These are phyloP conservation scores for Drosophila trapezifrons DNA, from an alignment of 1,140 invertebrate genomes.

Conservation along the genomic window DNA sequence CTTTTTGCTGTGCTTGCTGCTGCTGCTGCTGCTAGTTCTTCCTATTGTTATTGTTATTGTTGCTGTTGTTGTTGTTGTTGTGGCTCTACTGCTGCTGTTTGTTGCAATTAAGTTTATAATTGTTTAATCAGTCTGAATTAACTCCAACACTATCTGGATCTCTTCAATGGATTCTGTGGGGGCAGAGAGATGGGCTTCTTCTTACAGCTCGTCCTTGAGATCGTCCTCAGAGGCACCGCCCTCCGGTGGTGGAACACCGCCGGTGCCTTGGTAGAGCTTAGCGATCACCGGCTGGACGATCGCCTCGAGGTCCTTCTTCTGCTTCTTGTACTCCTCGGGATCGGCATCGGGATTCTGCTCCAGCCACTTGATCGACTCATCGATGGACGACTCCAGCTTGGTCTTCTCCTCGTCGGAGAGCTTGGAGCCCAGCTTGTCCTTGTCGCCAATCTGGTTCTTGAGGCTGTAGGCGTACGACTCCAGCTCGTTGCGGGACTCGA, in stretches of 20 bases:
- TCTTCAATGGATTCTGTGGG: constrained; percentile 33
- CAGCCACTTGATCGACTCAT: constrained; percentile 99
- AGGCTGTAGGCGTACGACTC: constrained; percentile 99
- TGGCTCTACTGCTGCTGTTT: constrained; percentile 13
- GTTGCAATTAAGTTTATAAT: constrained; percentile 48
- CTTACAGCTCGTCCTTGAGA: constrained; percentile 94
- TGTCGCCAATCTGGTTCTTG: constrained; percentile 98
- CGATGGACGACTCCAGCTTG: constrained; percentile 97
- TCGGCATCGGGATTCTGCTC: constrained; percentile 98
- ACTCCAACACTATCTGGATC: constrained; percentile 63
- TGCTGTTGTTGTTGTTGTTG: constrained; percentile 10
- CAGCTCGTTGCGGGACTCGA: constrained; percentile 97
- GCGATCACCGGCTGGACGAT: constrained; percentile 98
- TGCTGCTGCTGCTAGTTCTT: constrained; percentile 26
- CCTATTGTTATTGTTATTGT: constrained; percentile 35
- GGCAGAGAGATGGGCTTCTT: constrained; percentile 18
- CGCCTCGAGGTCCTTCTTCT: constrained; percentile 98
- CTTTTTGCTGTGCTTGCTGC: constrained; percentile 10
- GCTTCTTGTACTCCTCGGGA: constrained; percentile 96
- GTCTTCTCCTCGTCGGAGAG: constrained; percentile 95
- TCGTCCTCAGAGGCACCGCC: constrained; percentile 87
- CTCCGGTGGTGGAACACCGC: constrained; percentile 88
- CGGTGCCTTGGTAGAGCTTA: constrained; percentile 95
- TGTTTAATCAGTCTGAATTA: constrained; percentile 76
- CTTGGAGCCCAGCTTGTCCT: constrained; percentile 98